These are phyloP conservation scores for Bombus sibiricus DNA, from an alignment of 1,140 invertebrate species.

Conservation along the genomic window DNA sequence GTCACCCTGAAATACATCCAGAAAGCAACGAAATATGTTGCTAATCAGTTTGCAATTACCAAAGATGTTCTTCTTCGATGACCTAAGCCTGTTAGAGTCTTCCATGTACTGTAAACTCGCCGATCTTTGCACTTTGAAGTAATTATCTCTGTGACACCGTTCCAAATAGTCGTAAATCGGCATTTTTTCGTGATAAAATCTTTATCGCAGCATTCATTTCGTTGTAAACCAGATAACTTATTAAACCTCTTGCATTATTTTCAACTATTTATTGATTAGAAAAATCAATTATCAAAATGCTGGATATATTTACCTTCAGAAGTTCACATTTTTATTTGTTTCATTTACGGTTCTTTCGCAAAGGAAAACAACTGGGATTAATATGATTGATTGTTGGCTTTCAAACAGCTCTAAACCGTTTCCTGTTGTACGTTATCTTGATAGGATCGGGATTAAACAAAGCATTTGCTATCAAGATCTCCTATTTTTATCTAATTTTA, in stretches of 20 bases:
- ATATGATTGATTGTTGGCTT: neutral
- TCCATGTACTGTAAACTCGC: neutral
- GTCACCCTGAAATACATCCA: neutral
- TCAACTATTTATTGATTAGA: no score
- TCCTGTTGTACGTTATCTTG: neutral
- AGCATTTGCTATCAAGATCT: neutral
- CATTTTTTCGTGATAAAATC: neutral
- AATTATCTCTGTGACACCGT: conserved; percentile 13
- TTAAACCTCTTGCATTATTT: neutral
- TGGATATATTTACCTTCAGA: neutral
- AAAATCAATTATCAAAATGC: neutral
- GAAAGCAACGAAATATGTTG: neutral
- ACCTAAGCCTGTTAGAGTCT: neutral
- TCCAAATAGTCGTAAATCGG: conserved; percentile 13
- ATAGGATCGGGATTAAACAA: neutral
- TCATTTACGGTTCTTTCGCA: neutral
- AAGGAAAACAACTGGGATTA: neutral
- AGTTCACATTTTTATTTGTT: neutral
- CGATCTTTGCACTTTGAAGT: neutral
- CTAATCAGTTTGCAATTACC: neutral
- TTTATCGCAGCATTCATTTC: neutral
- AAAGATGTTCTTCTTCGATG: neutral
- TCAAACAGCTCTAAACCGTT: neutral
- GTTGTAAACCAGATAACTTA: neutral
- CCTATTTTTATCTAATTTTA: neutral